Evolutionary conservation across 2,888 invertebrate genomes (phyloP), one percentile per base, ranked within the genome.

Genomic region (Quadroppia sp.): DNA sequence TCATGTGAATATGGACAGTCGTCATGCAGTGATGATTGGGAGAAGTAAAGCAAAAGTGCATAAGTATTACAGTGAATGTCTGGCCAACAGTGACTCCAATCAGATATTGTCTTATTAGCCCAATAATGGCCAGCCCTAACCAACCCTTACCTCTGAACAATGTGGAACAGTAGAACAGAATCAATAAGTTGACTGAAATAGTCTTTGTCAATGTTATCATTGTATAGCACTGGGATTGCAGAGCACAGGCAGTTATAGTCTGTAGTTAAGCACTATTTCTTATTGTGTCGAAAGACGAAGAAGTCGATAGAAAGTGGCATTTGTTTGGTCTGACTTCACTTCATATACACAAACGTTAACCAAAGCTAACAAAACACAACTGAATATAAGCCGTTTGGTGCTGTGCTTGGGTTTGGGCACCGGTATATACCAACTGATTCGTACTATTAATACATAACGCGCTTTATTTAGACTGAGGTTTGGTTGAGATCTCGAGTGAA

Each of bases 61-160:
- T 67, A 42, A 23, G 11, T 67, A 23, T 3, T 30, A 32, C 61
- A 61, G 61, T 23, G 25, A 3, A 53, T 4, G 4, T 20, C 48
- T 1, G 32, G 28, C 15, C 28, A 20, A 3, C 17, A 30, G 3
- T 15, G n/a, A 61, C 15, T 28, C 7, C 23, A 61, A 61, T 30
- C 32, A 61, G 61, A 61, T 20, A 67, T 2, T 67, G 67, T 67
- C 15, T 67, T 36, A 67, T 67, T 67, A 67, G 30, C 32, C 17
- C 61, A 61, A 61, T 59, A 32, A 15, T 59, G 59, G 59, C 32
- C 32, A n/a, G n/a, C n/a, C n/a, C n/a, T n/a, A n/a, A n/a, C n/a
- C n/a, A 59, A 59, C 59, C 32, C 59, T 67, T 67, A 67, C 67
- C 67, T 67, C 67, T 67, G 40, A 67, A 67, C 42, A 67, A 40